Evolutionary conservation across 1,140 invertebrate species (phyloP), one percentile per base, ranked within the genome.

Genomic region (Dendroctonus valens): DNA sequence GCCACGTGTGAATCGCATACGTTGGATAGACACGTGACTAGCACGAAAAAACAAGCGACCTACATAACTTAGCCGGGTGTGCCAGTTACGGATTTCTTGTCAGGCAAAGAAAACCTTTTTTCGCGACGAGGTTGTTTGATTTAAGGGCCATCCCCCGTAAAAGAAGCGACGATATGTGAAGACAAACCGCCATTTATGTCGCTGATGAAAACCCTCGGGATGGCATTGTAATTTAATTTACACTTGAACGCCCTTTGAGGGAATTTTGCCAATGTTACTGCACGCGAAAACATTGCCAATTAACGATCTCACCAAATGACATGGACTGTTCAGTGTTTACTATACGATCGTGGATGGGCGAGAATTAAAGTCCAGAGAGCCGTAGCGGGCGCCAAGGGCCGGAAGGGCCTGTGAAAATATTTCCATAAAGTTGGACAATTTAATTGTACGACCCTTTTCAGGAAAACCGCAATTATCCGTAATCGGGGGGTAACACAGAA

Each of bases 1-100:
- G 41, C 61, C 61, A 48, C 15, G 61, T 64, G 61, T 55, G 51
- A 64, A 64, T 40, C 51, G 61, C 51, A 64, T 64, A 64, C 61
- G 40, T 54, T 64, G 53, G 38, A 41, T 61, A 57, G 41, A 57
- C 61, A 64, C 61, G 61, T 64, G 61, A 64, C 42, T 55, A 54
- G 61, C 61, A 64, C 51, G 46, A 14, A 57, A 64, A 64, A 46
- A 11, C 8, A 26, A 26, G 7, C 59, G 48, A 51, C 59, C 38
- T 62, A 62, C 59, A 54, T 62, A 62, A 48, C 57, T 59, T 59
- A 49, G 42, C 8, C 8, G 55, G 55, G 40, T 49, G 14, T 41
- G 41, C 14, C 49, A n/a, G 54, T 51, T 48, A 51, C 58, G 9
- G 58, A 59, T 59, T 59, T 38, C 58, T 14, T 51, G 58, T 59